Percentiles rank a stretch among this genome's conserved stretches.
phyloP scores from a whole-genome alignment of 1,140 invertebrate genomes.

The Meloidogyne floridensis region DNA sequence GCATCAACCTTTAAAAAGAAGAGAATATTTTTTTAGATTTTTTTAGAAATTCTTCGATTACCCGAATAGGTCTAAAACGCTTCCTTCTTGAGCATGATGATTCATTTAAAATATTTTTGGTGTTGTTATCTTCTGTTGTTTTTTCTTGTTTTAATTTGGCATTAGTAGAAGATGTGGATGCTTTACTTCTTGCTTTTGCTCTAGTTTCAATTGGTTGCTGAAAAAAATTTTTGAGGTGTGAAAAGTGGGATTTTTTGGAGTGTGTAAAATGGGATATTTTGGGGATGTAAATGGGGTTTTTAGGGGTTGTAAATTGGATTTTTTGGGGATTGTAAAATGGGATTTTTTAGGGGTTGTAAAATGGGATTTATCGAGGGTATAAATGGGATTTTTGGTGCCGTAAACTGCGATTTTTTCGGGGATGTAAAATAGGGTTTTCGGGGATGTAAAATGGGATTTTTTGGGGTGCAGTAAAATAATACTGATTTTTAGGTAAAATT shows the following conservation, averaged over 20 bases:
- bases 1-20: conserved; percentile 20
- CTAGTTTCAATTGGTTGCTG: conserved; percentile 9
- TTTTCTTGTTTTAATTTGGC: not conserved
- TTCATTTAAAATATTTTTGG: not conserved
- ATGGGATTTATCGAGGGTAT: no score
- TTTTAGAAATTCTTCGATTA: not conserved
- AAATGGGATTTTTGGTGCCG: no score
- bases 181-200: conserved; percentile 7
- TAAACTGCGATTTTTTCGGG: no score
- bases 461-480: no score
- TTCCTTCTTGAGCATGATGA: conserved; percentile 24
- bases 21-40: not conserved
- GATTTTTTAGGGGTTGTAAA: no score
- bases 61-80: conserved; percentile 20
- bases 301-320: no score
- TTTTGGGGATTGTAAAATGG: no score
- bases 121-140: not conserved
- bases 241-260: no score
- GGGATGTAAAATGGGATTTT: no score
- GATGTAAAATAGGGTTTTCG: no score
- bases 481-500: no score
- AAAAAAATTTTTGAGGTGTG: not conserved
- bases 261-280: no score
- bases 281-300: not conserved
- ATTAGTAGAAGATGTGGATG: not conserved